phyloP scores from a whole-genome alignment of 2,113 vertebrate genomes.

The Vidua macroura region DNA sequence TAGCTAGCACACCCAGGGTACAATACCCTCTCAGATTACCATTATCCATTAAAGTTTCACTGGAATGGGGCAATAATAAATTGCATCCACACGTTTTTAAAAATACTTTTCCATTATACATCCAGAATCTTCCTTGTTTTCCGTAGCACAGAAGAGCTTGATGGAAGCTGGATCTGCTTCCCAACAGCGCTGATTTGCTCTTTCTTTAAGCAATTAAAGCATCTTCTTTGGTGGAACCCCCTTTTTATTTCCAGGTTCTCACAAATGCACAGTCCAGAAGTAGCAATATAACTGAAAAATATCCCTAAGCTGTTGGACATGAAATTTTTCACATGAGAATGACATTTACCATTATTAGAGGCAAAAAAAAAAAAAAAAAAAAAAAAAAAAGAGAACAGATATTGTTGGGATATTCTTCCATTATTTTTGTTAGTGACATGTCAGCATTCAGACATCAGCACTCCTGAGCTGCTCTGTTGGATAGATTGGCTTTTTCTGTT shows the following conservation, averaged over 20 bases:
- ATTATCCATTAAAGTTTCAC: background rate
- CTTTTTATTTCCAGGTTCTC: background rate
- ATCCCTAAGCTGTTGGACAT: background rate
- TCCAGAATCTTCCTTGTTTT: background rate
- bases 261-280: background rate
- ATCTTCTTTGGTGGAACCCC: background rate
- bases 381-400: accelerated
- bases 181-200: background rate
- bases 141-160: background rate
- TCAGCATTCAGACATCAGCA: background rate
- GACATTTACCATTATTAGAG: background rate
- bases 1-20: background rate
- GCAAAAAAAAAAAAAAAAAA: background rate
- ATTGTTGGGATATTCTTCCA: background rate
- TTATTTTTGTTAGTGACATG: background rate
- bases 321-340: background rate
- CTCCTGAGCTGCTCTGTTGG: background rate
- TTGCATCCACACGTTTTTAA: background rate
- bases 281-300: background rate
- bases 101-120: background rate
- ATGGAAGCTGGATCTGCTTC: background rate
- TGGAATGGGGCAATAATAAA: background rate
- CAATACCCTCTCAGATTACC: background rate
- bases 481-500: background rate
- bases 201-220: background rate